These are phyloP conservation scores for Nycticorax nycticorax DNA, from an alignment of 2,113 vertebrate species.

Conservation along the genomic window DNA sequence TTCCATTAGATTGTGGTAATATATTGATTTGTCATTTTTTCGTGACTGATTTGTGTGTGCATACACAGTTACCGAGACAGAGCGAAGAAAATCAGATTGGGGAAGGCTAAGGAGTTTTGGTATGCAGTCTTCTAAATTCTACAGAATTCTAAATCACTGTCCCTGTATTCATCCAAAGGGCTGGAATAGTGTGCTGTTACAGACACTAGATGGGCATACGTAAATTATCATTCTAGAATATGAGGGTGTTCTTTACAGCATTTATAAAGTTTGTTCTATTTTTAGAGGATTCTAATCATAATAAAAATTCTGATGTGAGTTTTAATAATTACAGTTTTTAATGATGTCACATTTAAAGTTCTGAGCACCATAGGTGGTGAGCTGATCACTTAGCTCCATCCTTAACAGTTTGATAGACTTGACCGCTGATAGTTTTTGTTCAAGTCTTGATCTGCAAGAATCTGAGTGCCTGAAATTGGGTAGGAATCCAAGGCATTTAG, in stretches of 20 bases:
- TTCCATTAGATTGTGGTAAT: background rate
- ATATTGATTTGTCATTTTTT: background rate
- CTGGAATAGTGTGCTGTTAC: background rate
- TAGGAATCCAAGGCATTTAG: background rate
- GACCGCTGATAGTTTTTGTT: background rate
- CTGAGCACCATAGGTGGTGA: background rate
- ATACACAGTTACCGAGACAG: background rate
- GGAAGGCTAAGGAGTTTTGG: background rate
- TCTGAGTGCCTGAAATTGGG: background rate
- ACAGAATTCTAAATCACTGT: background rate
- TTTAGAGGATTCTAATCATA: background rate
- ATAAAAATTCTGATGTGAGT: background rate
- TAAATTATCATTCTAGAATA: background rate
- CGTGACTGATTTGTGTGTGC: background rate
- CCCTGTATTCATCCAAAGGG: background rate
- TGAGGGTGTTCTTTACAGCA: background rate
- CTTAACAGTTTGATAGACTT: background rate
- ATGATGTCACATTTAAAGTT: background rate
- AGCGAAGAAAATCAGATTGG: background rate
- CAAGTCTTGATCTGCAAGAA: background rate
- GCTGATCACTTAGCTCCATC: background rate
- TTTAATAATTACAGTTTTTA: background rate
- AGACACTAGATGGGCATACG: background rate
- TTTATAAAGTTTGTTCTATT: background rate
- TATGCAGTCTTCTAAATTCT: background rate